These are phyloP conservation scores for Drosophila oshimai DNA, from an alignment of 1,140 invertebrate genomes.

Conservation along the genomic window DNA sequence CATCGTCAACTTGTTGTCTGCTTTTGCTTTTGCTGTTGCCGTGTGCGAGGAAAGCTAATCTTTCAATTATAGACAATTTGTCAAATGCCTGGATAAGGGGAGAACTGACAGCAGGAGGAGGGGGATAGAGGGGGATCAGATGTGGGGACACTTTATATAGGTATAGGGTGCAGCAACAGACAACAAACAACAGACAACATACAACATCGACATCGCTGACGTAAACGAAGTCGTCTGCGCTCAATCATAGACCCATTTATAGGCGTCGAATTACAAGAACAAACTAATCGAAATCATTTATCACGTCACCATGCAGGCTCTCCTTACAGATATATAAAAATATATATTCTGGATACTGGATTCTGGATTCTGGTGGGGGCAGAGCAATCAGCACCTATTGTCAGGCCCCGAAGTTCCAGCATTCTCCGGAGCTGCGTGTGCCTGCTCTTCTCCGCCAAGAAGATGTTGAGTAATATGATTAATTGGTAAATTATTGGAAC, in stretches of 20 bases:
- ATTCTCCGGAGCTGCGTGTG: constrained; percentile 25
- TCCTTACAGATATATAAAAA: constrained; percentile 15
- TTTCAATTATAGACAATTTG: constrained; percentile 83
- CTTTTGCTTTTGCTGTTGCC: constrained; percentile 37
- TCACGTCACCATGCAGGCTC: constrained; percentile 67
- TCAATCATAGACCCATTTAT: constrained; percentile 82
- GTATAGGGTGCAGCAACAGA: constrained; percentile 28
- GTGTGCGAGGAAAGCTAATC: constrained; percentile 81
- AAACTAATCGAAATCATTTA: constrained; percentile 83
- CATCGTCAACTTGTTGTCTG: constrained; percentile 64
- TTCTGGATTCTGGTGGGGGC: constrained; percentile 56
- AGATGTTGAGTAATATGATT: constrained; percentile 72
- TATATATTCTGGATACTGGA: constrained; percentile 46
- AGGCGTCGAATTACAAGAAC: constrained; percentile 83
- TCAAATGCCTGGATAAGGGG: constrained; percentile 70
- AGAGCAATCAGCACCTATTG: constrained; percentile 82
- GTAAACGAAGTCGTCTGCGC: constrained; percentile 78
- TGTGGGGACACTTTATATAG: constrained; percentile 40
- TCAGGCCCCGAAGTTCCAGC: constrained; percentile 46
- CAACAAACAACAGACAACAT: constrained; percentile 19
- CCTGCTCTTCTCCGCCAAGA: constrained; percentile 30
- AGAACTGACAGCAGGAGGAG: constrained; percentile 41
- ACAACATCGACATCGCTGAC: constrained; percentile 61
- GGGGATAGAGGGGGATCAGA: background rate
- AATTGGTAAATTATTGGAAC: constrained; percentile 81